Base-by-base conservation (phyloP, 2,797 vertebrate species). In the Bradypodion ventrale region DNA sequence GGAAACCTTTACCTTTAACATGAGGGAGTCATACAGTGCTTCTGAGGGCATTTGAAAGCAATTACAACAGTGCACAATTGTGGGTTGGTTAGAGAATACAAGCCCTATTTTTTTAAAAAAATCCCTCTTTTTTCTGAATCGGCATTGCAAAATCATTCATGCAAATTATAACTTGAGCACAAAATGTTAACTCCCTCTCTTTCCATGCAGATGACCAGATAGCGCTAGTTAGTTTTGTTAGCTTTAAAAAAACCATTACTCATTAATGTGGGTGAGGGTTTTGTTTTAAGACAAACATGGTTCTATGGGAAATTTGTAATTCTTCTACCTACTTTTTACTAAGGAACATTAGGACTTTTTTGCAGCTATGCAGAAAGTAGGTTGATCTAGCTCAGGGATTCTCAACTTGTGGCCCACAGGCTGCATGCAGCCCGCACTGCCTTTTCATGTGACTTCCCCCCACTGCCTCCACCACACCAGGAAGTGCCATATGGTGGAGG, bases 141-240 rank as follows among this genome's bases (percentile, higher is more conserved):
- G 42, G 5, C 1, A 12, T 73, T 63, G 25, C 80, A 29, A 59
- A 49, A 74, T 84, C 65, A 68, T 82, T 82, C 1, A 76, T 78
- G 77, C 21, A 70, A 63, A 84, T 86, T 83, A 75, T n/a, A 81
- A 52, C 63, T 37, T 21, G 80, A 62, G 49, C 80, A 83, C 49
- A 85, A 85, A 83, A 84, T 77, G 52, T 89, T 12, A 6, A 40
- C 70, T 78, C 72, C 76, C 13, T 16, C 1, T 0, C 80, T 88
- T 85, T 29, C 75, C 0, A 16, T 87, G 75, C 68, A 52, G 59
- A 69, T 27, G 44, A 68, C 62, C 44, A 85, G 0, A 0, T 88
- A 87, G 87, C 80, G 32, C 62, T 87, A 83, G 49, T 35, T 76
- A 75, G 78, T 86, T 88, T 88, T 79, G 56, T 89, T 9, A 72